phyloP scores from a whole-genome alignment of 1,140 invertebrate species.

The Drosophila nigromelanica region DNA sequence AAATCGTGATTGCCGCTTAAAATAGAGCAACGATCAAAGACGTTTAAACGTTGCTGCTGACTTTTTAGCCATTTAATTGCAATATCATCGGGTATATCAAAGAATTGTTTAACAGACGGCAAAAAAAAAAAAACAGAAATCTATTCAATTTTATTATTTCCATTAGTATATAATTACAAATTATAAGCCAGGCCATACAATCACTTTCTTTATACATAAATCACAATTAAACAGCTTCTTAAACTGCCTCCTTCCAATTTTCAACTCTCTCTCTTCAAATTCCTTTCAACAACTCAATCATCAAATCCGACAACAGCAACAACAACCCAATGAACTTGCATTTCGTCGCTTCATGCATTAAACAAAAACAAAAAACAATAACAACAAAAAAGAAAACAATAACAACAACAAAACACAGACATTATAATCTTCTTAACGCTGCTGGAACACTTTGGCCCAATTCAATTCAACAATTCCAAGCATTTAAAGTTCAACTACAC shows the following conservation, averaged over 20 bases:
- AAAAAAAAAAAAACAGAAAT: not conserved
- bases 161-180: slow-evolving; percentile 5
- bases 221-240: slow-evolving; percentile 34
- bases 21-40: slow-evolving; percentile 31
- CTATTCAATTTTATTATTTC: not conserved
- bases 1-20: slow-evolving; percentile 64
- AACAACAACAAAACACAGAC: slow-evolving; percentile 42
- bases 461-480: slow-evolving; percentile 61
- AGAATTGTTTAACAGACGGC: not conserved
- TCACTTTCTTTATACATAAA: slow-evolving; percentile 43
- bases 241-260: not conserved
- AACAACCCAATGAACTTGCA: slow-evolving; percentile 62
- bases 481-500: slow-evolving; percentile 61
- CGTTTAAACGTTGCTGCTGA: slow-evolving; percentile 12
- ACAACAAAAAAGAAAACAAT: slow-evolving; percentile 3
- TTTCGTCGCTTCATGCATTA: slow-evolving; percentile 38
- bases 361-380: not conserved
- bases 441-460: slow-evolving; percentile 73
- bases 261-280: slow-evolving; percentile 5
- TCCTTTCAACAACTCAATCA: slow-evolving; percentile 32
- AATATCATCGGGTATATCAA: slow-evolving; percentile 22
- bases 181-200: slow-evolving; percentile 1
- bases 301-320: slow-evolving; percentile 18
- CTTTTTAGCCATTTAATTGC: slow-evolving; percentile 32
- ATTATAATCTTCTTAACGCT: slow-evolving; percentile 53